phyloP scores from a whole-genome alignment of 2,888 invertebrate genomes.

The Bursaphelenchus okinawaensis region DNA sequence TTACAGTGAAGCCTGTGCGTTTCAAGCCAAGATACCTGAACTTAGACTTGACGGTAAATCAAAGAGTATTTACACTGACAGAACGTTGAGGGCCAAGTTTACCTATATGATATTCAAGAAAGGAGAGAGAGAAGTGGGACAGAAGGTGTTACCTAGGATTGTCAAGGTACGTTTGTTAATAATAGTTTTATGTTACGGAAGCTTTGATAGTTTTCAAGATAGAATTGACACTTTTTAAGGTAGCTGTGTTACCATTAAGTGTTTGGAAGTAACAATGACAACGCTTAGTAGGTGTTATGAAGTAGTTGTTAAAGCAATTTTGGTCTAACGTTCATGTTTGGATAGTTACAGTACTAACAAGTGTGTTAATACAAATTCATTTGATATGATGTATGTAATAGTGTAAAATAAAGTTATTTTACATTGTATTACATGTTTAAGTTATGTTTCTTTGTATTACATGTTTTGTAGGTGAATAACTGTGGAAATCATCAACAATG shows the following conservation, averaged over 20 bases:
- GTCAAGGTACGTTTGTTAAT: slow-evolving; percentile 18
- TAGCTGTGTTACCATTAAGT: no score
- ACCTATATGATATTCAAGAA: slow-evolving; percentile 78
- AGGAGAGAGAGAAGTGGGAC: slow-evolving; percentile 60
- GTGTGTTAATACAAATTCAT: no score
- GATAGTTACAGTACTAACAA: no score
- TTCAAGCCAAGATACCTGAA: slow-evolving; percentile 37
- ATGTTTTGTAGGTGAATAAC: neutral
- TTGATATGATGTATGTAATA: neutral
- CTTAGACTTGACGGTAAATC: slow-evolving; percentile 46
- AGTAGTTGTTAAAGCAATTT: no score
- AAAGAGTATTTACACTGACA: slow-evolving; percentile 40
- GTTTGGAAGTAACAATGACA: no score
- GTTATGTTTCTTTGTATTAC: neutral
- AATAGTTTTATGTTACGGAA: no score
- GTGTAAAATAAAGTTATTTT: neutral
- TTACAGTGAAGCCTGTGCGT: slow-evolving; percentile 37
- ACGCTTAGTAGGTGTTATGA: no score
- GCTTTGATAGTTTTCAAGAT: no score
- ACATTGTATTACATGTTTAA: neutral
- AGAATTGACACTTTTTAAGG: no score
- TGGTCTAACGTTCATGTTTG: no score
- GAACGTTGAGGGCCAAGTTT: slow-evolving; percentile 65
- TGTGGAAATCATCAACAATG: slow-evolving; percentile 17
- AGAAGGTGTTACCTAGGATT: slow-evolving; percentile 25